Evolutionary conservation across 1,140 invertebrate species (phyloP), one percentile per base, ranked within the genome.

Genomic region (Zaprionus inermis): DNA sequence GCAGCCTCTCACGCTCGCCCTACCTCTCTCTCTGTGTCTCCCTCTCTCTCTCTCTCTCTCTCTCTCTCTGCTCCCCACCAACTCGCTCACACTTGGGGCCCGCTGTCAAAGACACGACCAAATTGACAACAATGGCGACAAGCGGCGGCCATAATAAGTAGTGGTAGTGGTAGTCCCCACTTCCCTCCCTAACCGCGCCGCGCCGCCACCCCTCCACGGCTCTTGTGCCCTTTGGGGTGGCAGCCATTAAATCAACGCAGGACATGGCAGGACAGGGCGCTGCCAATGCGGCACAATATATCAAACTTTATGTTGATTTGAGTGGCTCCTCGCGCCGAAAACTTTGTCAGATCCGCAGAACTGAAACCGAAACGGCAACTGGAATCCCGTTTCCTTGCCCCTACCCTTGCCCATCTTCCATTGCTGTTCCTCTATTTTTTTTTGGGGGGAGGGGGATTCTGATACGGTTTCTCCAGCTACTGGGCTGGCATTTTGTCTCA

Each of bases 291-390:
- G 77, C 84, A 84, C 84, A 89, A 89, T 89, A 89, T 89, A 89
- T 89, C 84, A 89, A 89, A 89, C 80, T 89, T 89, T 89, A 89
- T 89, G 84, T 89, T 89, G 84, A 89, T 89, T 89, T 89, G 84
- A 84, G 84, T 89, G 84, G 80, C 80, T 63, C 72, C 24, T 28
- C 24, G 24, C 24, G 75, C 71, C 75, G 66, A 76, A 75, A 66
- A 57, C 61, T 72, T 72, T 67, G 70, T 56, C 28, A 41, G 46
- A 65, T 72, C 70, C 61, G 72, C 71, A 73, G 76, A 58, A 38
- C 54, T 64, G 34, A 54, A 59, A 54, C 64, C 24, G 70, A 38
- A 32, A 34, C 18, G 2, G n/a, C 30, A 55, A 66, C 63, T 56
- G 52, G 14, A 58, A 16, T 16, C 38, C 38, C 38, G 38, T 44